These are phyloP conservation scores for Odontocolon sp. DNA, from an alignment of 2,888 invertebrate genomes.

Conservation along the genomic window DNA sequence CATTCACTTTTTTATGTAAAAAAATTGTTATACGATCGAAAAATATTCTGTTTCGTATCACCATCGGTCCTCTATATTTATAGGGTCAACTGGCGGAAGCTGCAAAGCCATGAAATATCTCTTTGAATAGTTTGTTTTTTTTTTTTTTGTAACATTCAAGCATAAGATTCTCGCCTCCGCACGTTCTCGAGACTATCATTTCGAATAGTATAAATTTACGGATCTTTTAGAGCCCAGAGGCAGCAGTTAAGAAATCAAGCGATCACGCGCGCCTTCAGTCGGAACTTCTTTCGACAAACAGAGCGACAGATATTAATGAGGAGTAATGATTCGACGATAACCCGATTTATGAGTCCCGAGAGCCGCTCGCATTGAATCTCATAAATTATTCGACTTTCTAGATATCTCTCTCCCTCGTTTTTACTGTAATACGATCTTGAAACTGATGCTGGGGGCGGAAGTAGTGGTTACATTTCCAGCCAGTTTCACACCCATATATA, in stretches of 20 bases:
- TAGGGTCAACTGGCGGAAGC: slow-evolving; percentile 7
- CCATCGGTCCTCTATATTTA: slow-evolving; percentile 17
- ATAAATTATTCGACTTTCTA: slow-evolving; percentile 42
- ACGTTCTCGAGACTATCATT: slow-evolving; percentile 20
- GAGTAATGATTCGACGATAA: slow-evolving; percentile 55
- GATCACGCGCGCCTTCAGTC: not conserved
- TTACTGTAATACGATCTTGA: slow-evolving; percentile 27
- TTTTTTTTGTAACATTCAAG: not conserved
- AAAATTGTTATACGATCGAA: slow-evolving; percentile 1
- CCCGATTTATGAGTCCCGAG: slow-evolving; percentile 45
- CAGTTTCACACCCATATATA: slow-evolving; percentile 1
- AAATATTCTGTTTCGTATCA: slow-evolving; percentile 34
- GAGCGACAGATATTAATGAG: slow-evolving; percentile 52
- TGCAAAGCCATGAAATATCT: slow-evolving; percentile 25
- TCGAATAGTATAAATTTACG: slow-evolving; percentile 45
- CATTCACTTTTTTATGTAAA: not conserved
- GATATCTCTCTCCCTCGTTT: slow-evolving; percentile 22
- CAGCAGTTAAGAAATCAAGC: slow-evolving; percentile 43
- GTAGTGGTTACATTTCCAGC: slow-evolving; percentile 9
- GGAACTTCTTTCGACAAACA: slow-evolving; percentile 47
- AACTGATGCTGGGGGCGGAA: slow-evolving; percentile 31
- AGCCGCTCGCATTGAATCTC: slow-evolving; percentile 27
- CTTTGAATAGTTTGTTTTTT: not conserved
- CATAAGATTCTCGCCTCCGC: slow-evolving; percentile 20
- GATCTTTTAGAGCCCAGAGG: slow-evolving; percentile 28